Base-by-base conservation (phyloP, 2,113 vertebrate species). In the Aegithalos caudatus region DNA sequence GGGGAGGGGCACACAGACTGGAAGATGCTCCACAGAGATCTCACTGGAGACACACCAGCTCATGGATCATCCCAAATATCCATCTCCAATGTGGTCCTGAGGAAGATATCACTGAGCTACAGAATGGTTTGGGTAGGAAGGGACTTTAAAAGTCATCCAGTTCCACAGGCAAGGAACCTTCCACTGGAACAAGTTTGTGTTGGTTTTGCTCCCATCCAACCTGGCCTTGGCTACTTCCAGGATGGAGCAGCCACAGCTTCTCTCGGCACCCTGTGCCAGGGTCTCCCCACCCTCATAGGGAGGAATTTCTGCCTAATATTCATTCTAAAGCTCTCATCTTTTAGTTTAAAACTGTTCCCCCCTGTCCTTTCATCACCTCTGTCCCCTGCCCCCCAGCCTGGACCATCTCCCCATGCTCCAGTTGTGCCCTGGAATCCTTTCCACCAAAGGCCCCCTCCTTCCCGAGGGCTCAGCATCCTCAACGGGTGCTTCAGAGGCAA, bases 381-480 rank as follows among this genome's bases (percentile, higher is more conserved):
- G 38, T 47, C 6, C 33, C 18, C 65, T 33, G 51, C 65, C 5
- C 47, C 45, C 12, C n/a, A 2, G 1, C 37, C n/a, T 86, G 56
- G 77, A 45, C 47, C 77, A 20, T 42, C 28, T 81, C 64, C 60
- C 67, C 2, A 0, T 1, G 3, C 69, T 70, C 6, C 5, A 47
- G 13, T 53, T 54, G 17, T 78, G 72, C 27, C 83, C 64, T 48
- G 38, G 72, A 69, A 81, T 69, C 70, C 29, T 66, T 78, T 77
- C 47, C 47, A 24, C 50, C 31, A 11, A 40, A 3, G 0, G 1
- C 29, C 73, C 56, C 35, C 47, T 66, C 42, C 51, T 86, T 92
- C 86, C 77, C 71, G 78, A 89, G 86, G 72, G 72, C 87, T 89
- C 93, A 84, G 77, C 87, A 76, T 92, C 90, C 90, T 89, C 84